Base-by-base conservation (phyloP, 2,113 vertebrate genomes). In the Silurus glanis region DNA sequence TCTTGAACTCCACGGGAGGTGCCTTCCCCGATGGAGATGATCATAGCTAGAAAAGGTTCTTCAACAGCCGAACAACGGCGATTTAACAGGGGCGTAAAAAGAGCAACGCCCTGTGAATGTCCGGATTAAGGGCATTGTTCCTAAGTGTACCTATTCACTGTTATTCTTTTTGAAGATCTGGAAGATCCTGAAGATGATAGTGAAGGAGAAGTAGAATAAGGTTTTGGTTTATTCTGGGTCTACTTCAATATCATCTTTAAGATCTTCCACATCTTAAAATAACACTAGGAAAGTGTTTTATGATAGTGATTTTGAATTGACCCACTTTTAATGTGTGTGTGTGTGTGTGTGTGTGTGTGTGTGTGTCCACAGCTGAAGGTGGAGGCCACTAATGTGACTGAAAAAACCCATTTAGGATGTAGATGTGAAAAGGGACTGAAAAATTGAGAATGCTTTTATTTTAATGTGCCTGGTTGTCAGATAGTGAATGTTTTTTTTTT, bases 1-100 rank as follows among this genome's bases (percentile, higher is more conserved):
- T 92, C 94, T 95, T 94, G 56, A 94, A 92, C 94, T 89, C 94
- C 1, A 87, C 91, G 25, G 93, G 93, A 90, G 81, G 91, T 83
- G 88, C 84, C 72, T 89, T 87, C 90, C 37, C 92, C 90, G 75
- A 82, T 90, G 55, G 90, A 87, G 75, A 91, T 90, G 94, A 95
- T 94, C 94, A 95, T 90, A 95, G 93, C 81, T 12, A 80, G 56
- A 90, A 78, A 83, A 61, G 51, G 71, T 90, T 87, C 88, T 85
- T 88, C 87, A 64, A 90, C 91, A 91, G 90, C 55, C 88, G 89
- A 92, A 88, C 89, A 86, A 86, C 92, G 81, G 87, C 83, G 86
- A 71, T 75, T 90, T 87, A 49, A 88, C 86, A 90, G 87, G 90
- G 85, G 85, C 59, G 81, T 92, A 89, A 92, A 91, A 89, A 88